phyloP scores from a whole-genome alignment of 2,797 vertebrate genomes.

The Phataginus tricuspis region DNA sequence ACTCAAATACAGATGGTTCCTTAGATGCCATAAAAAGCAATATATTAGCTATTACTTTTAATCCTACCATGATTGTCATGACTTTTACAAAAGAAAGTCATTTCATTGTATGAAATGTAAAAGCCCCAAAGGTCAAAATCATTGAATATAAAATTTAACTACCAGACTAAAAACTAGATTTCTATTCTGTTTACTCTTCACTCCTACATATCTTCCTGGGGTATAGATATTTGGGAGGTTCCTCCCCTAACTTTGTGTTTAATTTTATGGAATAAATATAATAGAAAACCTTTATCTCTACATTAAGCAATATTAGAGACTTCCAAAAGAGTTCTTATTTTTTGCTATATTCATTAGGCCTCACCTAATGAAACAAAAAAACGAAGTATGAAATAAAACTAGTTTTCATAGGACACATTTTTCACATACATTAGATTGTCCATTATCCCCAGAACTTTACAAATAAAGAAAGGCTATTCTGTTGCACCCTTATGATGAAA shows the following conservation, averaged over 20 bases:
- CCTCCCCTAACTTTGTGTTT: not conserved
- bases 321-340: not conserved
- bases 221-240: not conserved
- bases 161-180: constrained; percentile 3
- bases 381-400: constrained; percentile 26
- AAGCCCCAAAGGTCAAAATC: constrained; percentile 27
- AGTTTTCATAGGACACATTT: constrained; percentile 41
- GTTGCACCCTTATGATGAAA: constrained; percentile 1
- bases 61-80: constrained; percentile 5
- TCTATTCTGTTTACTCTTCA: constrained; percentile 9
- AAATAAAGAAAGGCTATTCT: constrained; percentile 37
- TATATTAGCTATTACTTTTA: constrained; percentile 45
- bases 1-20: constrained; percentile 42
- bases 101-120: constrained; percentile 50
- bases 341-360: not conserved
- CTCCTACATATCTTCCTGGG: constrained; percentile 8
- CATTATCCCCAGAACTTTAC: constrained; percentile 27
- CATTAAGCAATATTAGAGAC: not conserved
- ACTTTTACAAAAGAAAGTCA: constrained; percentile 50
- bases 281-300: not conserved
- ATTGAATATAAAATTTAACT: constrained; percentile 42
- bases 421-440: constrained; percentile 25
- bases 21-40: constrained; percentile 36
- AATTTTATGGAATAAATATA: constrained; percentile 53
- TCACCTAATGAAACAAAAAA: constrained; percentile 40